phyloP scores from a whole-genome alignment of 2,113 vertebrate genomes.

The Limanda limanda region DNA sequence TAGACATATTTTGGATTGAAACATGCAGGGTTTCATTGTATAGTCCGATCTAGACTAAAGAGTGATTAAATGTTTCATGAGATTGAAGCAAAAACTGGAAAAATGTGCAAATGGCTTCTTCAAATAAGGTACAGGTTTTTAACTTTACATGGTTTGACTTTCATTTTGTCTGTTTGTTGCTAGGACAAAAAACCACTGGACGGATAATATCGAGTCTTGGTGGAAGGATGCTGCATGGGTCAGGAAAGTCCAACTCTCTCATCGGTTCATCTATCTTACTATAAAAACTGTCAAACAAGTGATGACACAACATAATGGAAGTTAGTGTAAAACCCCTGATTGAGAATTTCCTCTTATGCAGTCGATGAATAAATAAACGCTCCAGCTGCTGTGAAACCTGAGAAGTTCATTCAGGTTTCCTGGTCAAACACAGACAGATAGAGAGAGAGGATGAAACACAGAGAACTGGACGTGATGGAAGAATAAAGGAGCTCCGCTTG shows the following conservation, averaged over 20 bases:
- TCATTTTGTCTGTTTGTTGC: too few species aligned
- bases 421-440: neutral
- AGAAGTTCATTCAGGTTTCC: neutral
- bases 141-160: too few species aligned
- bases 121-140: neutral
- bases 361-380: neutral
- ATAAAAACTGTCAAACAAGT: neutral
- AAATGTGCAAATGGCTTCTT: neutral
- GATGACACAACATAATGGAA: too few species aligned
- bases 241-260: too few species aligned
- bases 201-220: too few species aligned
- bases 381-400: neutral
- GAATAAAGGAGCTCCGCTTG: constrained; percentile 6
- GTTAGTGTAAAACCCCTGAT: neutral
- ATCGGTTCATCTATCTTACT: too few species aligned
- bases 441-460: neutral
- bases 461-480: neutral
- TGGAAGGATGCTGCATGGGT: too few species aligned
- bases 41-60: neutral
- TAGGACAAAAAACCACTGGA: too few species aligned
- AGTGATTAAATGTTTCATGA: neutral
- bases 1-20: neutral
- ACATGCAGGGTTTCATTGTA: neutral
- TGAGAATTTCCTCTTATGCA: neutral
- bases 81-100: neutral